Base-by-base conservation (phyloP, 2,888 invertebrate genomes). In the Pinctada fucata region DNA sequence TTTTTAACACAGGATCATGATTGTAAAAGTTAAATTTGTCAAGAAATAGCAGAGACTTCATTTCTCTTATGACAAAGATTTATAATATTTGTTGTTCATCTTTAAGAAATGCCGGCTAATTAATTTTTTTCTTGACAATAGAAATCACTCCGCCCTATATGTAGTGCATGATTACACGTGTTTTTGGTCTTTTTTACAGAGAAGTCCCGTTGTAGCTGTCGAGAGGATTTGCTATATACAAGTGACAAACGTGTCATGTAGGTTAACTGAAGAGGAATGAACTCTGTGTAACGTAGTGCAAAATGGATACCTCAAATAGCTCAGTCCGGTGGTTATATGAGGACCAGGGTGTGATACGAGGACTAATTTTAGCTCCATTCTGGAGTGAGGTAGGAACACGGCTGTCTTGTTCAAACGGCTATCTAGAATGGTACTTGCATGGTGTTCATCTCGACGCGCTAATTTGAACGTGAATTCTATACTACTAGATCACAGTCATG, bases 71-170 rank as follows among this genome's bases (percentile, higher is more conserved):
- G 58, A 58, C 58, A 13, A 58, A 58, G 8, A 10, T 58, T 10
- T 10, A 58, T 58, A 58, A 58, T 6, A 58, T 58, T 10, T 58
- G 58, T 58, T 10, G 58, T 58, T 58, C 58, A 58, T 58, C 6
- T 58, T 58, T 58, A 10, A 6, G 13, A 58, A 58, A 6, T 58
- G 58, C 13, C 6, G 58, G 13, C 58, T 58, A 6, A 58, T 58
- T 58, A 10, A 13, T 58, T 58, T 58, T 13, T 58, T 13, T 58
- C 58, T 31, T 58, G 58, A 58, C 58, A 58, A 1, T 6, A 58
- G 58, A 58, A 58, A 58, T 58, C 58, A 58, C 58, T 58, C 58
- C 58, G 58, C 58, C 31, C 58, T 58, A 58, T 10, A 58, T 58
- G 6, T 10, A 10, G 58, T 10, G 58, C 58, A 58, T 58, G 58